A percentile compares a stretch with the other conserved stretches of the same genome.
These are phyloP conservation scores for Lipophrys pholis DNA, from an alignment of 2,113 vertebrate genomes.

Conservation along the genomic window DNA sequence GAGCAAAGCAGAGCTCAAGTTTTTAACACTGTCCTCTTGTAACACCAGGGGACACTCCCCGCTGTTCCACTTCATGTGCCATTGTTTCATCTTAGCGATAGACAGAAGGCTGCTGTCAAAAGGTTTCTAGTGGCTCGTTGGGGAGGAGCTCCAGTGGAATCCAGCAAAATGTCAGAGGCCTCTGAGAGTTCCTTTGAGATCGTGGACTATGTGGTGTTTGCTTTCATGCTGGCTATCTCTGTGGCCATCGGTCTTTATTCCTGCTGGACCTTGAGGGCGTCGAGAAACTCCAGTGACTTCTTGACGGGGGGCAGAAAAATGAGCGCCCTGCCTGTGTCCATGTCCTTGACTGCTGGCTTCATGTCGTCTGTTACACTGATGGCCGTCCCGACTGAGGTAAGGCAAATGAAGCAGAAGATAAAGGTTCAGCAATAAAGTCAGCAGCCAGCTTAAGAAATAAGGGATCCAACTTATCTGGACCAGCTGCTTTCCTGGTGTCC, in stretches of 20 bases:
- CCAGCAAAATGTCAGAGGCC: constrained; percentile 42
- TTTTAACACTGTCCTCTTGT: no score
- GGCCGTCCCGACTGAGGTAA: constrained; percentile 85
- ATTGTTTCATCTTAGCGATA: no score
- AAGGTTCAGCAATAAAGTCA: no score
- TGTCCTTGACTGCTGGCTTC: constrained; percentile 90
- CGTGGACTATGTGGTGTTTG: constrained; percentile 92
- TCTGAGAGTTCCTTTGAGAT: constrained; percentile 62
- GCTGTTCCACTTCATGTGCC: no score
- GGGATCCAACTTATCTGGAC: no score
- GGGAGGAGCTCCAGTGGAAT: neutral
- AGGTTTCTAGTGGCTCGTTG: no score
- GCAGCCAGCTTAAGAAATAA: no score
- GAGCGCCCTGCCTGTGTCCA: constrained; percentile 86
- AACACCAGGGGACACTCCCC: no score
- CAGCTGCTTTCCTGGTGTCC: no score
- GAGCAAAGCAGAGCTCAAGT: no score
- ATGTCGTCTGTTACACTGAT: constrained; percentile 92
- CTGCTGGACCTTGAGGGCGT: constrained; percentile 77
- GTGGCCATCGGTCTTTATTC: constrained; percentile 87
- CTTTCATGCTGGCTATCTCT: constrained; percentile 87
- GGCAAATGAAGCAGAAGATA: no score
- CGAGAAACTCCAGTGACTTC: constrained; percentile 84
- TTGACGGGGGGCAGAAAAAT: constrained; percentile 86
- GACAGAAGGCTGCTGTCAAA: no score